phyloP scores from a whole-genome alignment of 2,888 invertebrate species.

The Agonum fuliginosum region DNA sequence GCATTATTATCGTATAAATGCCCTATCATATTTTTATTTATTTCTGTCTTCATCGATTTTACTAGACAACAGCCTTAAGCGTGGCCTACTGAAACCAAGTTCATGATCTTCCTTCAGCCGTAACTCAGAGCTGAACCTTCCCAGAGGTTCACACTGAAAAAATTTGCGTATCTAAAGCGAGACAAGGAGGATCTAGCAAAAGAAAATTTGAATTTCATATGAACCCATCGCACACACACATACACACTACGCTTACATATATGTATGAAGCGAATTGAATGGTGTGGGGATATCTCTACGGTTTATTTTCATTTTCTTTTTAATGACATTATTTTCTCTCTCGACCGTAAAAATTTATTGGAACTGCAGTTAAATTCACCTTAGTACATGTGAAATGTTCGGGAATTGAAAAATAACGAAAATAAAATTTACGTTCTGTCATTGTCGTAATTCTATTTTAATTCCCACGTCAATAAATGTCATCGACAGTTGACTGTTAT shows the following conservation, averaged over 20 bases:
- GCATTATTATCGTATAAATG: too few relatives aligned
- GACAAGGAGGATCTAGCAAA: slow-evolving; percentile 51
- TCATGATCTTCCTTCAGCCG: background rate
- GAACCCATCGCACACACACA: slow-evolving; percentile 36
- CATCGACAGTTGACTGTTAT: background rate
- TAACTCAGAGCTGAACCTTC: slow-evolving; percentile 18
- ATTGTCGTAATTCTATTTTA: slow-evolving; percentile 8
- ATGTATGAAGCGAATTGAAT: slow-evolving; percentile 7
- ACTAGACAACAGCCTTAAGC: slow-evolving; percentile 1
- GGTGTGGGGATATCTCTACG: background rate
- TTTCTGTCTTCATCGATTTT: too few relatives aligned
- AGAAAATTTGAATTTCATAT: slow-evolving; percentile 59
- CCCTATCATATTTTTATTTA: too few relatives aligned
- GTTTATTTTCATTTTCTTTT: slow-evolving; percentile 14
- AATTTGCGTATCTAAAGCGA: slow-evolving; percentile 51
- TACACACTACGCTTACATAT: slow-evolving; percentile 22
- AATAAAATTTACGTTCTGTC: slow-evolving; percentile 8
- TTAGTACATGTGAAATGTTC: background rate
- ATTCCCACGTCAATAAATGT: background rate
- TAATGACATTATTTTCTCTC: slow-evolving; percentile 24
- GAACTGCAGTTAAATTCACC: slow-evolving; percentile 3
- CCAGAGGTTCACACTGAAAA: slow-evolving; percentile 35
- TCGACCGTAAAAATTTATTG: background rate
- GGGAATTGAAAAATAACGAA: background rate
- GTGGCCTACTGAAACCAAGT: background rate